phyloP scores from a whole-genome alignment of 2,888 invertebrate species.

The Eulithis testata region DNA sequence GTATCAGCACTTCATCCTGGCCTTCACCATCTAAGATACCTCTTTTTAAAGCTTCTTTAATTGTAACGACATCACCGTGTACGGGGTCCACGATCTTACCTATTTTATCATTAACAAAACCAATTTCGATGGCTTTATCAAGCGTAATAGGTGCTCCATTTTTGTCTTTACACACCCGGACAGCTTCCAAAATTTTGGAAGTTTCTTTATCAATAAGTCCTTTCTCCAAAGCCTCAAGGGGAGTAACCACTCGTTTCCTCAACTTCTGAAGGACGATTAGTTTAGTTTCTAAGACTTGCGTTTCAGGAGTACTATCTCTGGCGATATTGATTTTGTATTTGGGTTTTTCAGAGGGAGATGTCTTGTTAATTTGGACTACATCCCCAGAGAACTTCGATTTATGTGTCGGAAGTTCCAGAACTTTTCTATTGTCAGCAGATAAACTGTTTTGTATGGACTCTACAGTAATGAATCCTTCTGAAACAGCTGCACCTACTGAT shows the following conservation, averaged over 20 bases:
- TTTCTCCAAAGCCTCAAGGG: constrained; percentile 90
- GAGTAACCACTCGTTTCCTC: constrained; percentile 89
- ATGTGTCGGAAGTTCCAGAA: constrained; percentile 49
- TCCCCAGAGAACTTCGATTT: constrained; percentile 66
- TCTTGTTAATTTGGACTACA: constrained; percentile 84
- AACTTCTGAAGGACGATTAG: constrained; percentile 91
- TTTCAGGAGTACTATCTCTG: constrained; percentile 82
- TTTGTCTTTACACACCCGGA: constrained; percentile 82
- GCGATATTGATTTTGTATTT: constrained; percentile 88
- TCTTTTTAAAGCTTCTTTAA: constrained; percentile 92
- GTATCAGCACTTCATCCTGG: constrained; percentile 90
- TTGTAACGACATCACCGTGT: constrained; percentile 90
- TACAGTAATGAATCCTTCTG: constrained; percentile 82
- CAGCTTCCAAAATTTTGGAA: constrained; percentile 87
- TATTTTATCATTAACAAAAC: constrained; percentile 88
- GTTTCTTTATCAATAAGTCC: constrained; percentile 92
- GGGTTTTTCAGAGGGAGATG: constrained; percentile 85
- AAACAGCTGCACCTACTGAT: constrained; percentile 85
- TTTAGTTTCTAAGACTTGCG: constrained; percentile 86
- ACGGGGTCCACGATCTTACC: constrained; percentile 94
- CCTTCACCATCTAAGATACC: constrained; percentile 92
- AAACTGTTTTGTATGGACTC: constrained; percentile 79
- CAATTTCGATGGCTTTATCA: constrained; percentile 89
- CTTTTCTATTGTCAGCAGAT: constrained; percentile 65
- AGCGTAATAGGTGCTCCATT: constrained; percentile 87